Evolutionary conservation across 2,113 vertebrate genomes (phyloP), one percentile per base, ranked within the genome.

Genomic region (Perccottus glenii): DNA sequence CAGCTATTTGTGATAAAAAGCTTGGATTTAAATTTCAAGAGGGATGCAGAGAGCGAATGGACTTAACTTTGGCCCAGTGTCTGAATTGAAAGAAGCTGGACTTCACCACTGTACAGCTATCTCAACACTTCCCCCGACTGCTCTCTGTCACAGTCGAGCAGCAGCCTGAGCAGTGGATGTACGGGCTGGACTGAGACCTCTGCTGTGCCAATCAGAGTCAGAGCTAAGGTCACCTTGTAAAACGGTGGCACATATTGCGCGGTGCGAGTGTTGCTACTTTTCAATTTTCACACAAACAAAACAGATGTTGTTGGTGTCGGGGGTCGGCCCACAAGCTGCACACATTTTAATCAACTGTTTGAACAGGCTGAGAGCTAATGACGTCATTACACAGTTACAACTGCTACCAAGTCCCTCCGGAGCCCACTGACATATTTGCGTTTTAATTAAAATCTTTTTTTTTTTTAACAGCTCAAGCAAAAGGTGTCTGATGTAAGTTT

Each of bases 281-380:
- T 67, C 75, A 80, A 60, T 68, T 45, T 45, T 76, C 79, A 84
- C 79, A 77, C 79, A 77, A 82, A 78, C 77, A 80, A 86, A 84
- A 61, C 86, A 88, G 83, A 84, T 88, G 86, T 84, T 88, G 75
- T 19, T 62, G 69, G 81, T 67, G 79, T 81, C 81, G 78, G 77
- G 67, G 79, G 81, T 82, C 62, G 45, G 40, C 8, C 60, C 66
- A 73, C 78, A 77, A 75, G 81, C 78, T 80, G 83, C 70, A 77
- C 73, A 5, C 49, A 75, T 74, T 63, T 76, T 70, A 82, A 87
- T 85, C n/a, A n/a, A n/a, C n/a, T n/a, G n/a, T n/a, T n/a, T 63
- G 69, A 88, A 80, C 67, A 82, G 67, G 77, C n/a, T 75, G 77
- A 80, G 72, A 67, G 67, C 44, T 46, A 60, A 64, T 73, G 71